phyloP scores from a whole-genome alignment of 1,140 invertebrate species.

The Drepana arcuata region DNA sequence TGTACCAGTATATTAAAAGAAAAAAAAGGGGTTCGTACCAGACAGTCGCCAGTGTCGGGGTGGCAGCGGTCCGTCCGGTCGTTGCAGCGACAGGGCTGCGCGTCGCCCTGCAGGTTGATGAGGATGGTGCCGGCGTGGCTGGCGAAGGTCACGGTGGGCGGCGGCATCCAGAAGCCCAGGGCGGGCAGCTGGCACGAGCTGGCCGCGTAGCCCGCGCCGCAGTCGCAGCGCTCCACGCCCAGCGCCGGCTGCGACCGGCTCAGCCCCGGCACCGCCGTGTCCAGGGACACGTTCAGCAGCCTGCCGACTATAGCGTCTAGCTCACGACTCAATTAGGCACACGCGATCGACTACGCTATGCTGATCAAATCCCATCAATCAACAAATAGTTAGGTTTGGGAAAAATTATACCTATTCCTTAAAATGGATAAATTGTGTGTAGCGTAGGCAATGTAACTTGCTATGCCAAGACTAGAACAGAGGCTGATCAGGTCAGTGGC shows the following conservation, averaged over 20 bases:
- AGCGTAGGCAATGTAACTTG: too few species aligned
- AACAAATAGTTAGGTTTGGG: too few species aligned
- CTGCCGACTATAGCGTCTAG: too few species aligned
- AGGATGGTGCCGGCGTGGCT: slow-evolving; percentile 74
- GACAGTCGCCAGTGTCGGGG: slow-evolving; percentile 88
- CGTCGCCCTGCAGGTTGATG: slow-evolving; percentile 85
- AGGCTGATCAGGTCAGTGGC: too few species aligned
- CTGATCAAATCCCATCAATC: too few species aligned
- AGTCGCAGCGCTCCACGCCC: slow-evolving; percentile 92
- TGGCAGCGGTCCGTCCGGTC: slow-evolving; percentile 85
- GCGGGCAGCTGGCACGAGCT: slow-evolving; percentile 92
- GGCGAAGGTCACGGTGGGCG: slow-evolving; percentile 21
- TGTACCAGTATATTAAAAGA: too few species aligned
- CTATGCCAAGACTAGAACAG: too few species aligned
- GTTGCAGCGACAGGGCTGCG: slow-evolving; percentile 87
- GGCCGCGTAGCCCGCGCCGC: slow-evolving; percentile 83
- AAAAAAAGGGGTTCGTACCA: slow-evolving; percentile 84
- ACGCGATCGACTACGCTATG: too few species aligned
- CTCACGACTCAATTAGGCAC: too few species aligned
- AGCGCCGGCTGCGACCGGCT: slow-evolving; percentile 78
- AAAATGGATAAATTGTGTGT: too few species aligned
- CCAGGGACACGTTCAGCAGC: slow-evolving; percentile 84
- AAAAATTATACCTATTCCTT: background rate
- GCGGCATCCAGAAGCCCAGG: slow-evolving; percentile 81
- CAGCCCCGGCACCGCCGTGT: slow-evolving; percentile 81